These are phyloP conservation scores for Polypedilum vanderplanki DNA, from an alignment of 1,140 invertebrate species.

Conservation along the genomic window DNA sequence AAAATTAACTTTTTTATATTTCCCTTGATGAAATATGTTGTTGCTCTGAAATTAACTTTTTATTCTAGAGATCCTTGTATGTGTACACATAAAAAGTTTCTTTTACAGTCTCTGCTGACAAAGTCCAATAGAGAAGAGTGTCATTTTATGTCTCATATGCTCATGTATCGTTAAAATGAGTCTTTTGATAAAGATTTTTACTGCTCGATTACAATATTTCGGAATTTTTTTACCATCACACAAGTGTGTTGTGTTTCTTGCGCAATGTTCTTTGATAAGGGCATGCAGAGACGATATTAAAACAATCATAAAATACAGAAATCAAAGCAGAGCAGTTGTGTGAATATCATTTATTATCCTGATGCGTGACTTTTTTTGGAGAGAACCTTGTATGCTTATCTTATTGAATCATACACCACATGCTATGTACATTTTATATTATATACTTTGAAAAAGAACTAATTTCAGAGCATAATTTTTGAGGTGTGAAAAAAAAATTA, in stretches of 20 bases:
- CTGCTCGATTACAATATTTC: not conserved
- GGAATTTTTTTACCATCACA: not conserved
- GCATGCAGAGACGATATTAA: not conserved
- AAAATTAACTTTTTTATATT: not conserved
- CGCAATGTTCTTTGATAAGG: not conserved
- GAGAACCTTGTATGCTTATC: not conserved
- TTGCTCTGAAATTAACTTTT: not conserved
- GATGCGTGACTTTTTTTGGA: not conserved
- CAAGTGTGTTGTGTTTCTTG: not conserved
- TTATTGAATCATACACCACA: not conserved
- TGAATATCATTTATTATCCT: not conserved
- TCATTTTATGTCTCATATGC: not conserved
- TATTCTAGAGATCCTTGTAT: not conserved
- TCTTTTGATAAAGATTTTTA: not conserved
- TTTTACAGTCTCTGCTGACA: constrained; percentile 4
- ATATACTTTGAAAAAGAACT: too few relatives aligned
- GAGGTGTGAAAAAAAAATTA: too few relatives aligned
- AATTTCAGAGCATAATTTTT: too few relatives aligned
- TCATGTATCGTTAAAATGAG: not conserved
- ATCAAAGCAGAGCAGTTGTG: not conserved
- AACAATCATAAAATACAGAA: constrained; percentile 1
- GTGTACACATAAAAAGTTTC: not conserved
- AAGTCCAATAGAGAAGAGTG: constrained; percentile 10
- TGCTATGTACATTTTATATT: not conserved
- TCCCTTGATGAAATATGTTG: not conserved